Conservation (phyloP, 2,888 invertebrate species). For the Mantis religiosa region DNA sequence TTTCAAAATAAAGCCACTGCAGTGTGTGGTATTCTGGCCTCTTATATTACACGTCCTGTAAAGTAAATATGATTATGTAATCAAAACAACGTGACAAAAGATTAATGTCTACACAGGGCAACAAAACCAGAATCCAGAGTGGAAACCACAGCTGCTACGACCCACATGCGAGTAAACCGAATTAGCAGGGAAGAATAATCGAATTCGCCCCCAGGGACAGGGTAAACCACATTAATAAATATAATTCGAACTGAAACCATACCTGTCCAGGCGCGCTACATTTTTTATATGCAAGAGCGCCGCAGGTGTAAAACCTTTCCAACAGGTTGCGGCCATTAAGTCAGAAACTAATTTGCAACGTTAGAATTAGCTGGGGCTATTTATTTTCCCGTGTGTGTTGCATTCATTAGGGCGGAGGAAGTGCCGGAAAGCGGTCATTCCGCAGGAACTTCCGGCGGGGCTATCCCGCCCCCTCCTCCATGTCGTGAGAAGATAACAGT, state of each 20-base stretch:
- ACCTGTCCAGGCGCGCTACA: neutral
- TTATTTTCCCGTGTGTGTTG: neutral
- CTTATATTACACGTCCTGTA: neutral
- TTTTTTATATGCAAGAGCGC: neutral
- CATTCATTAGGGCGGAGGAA: neutral
- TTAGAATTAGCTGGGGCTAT: neutral
- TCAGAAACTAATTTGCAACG: neutral
- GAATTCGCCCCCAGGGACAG: neutral
- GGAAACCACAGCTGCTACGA: neutral
- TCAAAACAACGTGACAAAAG: neutral
- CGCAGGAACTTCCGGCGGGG: neutral
- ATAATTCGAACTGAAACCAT: neutral
- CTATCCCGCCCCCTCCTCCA: neutral
- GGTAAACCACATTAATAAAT: neutral
- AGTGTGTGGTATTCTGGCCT: neutral
- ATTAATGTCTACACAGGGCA: neutral
- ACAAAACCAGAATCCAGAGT: neutral
- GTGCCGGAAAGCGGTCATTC: conserved; percentile 9
- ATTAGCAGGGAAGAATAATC: neutral
- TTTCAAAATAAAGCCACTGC: neutral
- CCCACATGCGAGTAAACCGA: neutral
- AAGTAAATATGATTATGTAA: neutral
- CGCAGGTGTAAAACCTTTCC: neutral
- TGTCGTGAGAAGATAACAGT: neutral
- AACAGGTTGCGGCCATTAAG: neutral